phyloP scores from a whole-genome alignment of 2,888 invertebrate species.

The Ormyrus nitidulus region DNA sequence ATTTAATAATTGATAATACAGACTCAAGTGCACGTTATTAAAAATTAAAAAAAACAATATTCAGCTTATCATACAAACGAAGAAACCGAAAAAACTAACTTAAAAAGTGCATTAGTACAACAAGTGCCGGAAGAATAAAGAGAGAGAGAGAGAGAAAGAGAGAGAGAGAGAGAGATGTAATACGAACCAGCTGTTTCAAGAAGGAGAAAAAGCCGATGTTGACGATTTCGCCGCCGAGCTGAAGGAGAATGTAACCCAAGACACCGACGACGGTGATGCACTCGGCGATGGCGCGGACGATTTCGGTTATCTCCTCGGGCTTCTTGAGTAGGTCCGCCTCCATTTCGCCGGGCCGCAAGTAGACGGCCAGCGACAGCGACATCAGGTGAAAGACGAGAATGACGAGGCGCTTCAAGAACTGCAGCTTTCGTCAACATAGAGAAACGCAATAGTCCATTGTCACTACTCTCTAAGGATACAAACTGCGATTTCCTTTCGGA shows the following conservation, averaged over 20 bases:
- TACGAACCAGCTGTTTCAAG: slow-evolving; percentile 90
- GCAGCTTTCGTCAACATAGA: slow-evolving; percentile 79
- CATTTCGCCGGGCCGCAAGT: slow-evolving; percentile 86
- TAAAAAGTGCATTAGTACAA: too few relatives aligned
- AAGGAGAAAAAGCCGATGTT: slow-evolving; percentile 95
- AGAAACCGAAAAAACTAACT: too few relatives aligned
- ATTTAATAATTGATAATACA: too few relatives aligned
- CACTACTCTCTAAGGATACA: neutral
- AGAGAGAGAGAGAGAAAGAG: too few relatives aligned
- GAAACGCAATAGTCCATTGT: slow-evolving; percentile 49
- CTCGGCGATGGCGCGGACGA: slow-evolving; percentile 79
- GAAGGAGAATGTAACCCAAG: slow-evolving; percentile 90
- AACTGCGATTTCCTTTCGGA: too few relatives aligned
- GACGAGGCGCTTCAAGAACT: slow-evolving; percentile 93
- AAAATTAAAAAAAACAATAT: too few relatives aligned
- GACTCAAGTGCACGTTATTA: too few relatives aligned
- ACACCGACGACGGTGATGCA: slow-evolving; percentile 90
- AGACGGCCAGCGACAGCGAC: slow-evolving; percentile 92
- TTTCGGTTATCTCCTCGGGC: slow-evolving; percentile 77
- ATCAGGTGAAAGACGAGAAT: slow-evolving; percentile 92
- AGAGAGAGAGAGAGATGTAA: neutral
- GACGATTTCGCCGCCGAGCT: slow-evolving; percentile 95
- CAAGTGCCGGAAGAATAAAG: too few relatives aligned
- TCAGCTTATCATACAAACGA: too few relatives aligned
- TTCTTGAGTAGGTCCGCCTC: slow-evolving; percentile 78